Base-by-base conservation (phyloP, 2,113 vertebrate genomes). In the Stegastes partitus region DNA sequence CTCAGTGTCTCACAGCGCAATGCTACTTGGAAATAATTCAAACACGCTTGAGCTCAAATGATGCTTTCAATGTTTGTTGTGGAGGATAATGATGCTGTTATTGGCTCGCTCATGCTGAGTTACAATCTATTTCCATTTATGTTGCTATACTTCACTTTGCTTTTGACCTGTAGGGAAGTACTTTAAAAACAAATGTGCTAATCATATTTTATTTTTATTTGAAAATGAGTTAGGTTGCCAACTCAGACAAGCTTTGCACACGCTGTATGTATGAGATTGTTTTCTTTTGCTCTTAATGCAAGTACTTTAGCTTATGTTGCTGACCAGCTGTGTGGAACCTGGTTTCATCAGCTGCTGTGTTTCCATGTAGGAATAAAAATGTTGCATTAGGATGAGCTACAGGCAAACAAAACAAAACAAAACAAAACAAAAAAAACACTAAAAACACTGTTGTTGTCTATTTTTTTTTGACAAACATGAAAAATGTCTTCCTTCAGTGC, bases 1-100 rank as follows among this genome's bases (percentile, higher is more conserved):
- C 71, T 4, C n/a, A 34, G 68, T 61, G 44, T 81, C 86, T 86
- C 79, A 83, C 70, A 86, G 83, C 73, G 21, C 73, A 80, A 75
- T 61, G 53, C 72, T 19, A 47, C 71, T 82, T 37, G 54, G 73
- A 83, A 77, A 80, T 80, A 78, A 83, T 82, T 86, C 86, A 90
- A 90, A 86, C 61, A 72, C 73, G 69, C 62, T 21, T 0, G n/a
- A 51, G 73, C 79, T 83, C 53, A 77, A 54, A 66, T 68, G 28
- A 54, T 67, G 54, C 81, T 81, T 83, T 66, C 54, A 81, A 44
- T 83, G 69, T 85, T 81, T 82, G 83, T 50, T 75, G 66, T 58
- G 64, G 28, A 56, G 68, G 75, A 83, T 88, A 88, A 90, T 39
- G 83, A 86, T 42, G 75, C 68, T 31, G 65, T 82, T 86, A 86